phyloP scores from a whole-genome alignment of 2,113 vertebrate genomes.

The Bos indicus region DNA sequence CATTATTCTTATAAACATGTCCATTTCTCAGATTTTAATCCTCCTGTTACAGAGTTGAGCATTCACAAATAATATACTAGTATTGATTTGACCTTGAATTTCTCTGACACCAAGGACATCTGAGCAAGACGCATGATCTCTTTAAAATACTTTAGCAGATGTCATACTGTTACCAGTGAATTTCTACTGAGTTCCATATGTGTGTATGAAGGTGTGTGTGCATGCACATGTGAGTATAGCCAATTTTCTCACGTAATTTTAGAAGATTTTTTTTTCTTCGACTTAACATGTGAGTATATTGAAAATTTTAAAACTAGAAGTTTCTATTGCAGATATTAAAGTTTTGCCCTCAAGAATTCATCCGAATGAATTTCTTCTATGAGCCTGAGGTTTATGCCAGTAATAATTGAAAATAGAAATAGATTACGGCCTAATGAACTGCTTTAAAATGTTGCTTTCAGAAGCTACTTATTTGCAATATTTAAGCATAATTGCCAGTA shows the following conservation, averaged over 20 bases:
- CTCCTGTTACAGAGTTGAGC: background rate
- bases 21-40: background rate
- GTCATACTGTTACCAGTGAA: background rate
- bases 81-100: background rate
- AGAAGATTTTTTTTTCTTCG: background rate
- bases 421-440: background rate
- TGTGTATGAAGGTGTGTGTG: background rate
- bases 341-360: background rate
- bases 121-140: background rate
- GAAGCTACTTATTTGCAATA: background rate
- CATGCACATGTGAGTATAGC: background rate
- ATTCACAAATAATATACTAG: background rate
- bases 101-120: background rate
- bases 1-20: background rate
- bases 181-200: background rate
- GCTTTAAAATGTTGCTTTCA: background rate
- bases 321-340: background rate
- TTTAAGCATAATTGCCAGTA: background rate
- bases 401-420: background rate
- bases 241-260: constrained; percentile 6
- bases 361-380: background rate
- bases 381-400: background rate
- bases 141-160: constrained; percentile 44
- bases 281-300: background rate
- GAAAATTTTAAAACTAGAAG: background rate